Conservation (phyloP, 2,113 vertebrate genomes). For the Misgurnus anguillicaudatus region DNA sequence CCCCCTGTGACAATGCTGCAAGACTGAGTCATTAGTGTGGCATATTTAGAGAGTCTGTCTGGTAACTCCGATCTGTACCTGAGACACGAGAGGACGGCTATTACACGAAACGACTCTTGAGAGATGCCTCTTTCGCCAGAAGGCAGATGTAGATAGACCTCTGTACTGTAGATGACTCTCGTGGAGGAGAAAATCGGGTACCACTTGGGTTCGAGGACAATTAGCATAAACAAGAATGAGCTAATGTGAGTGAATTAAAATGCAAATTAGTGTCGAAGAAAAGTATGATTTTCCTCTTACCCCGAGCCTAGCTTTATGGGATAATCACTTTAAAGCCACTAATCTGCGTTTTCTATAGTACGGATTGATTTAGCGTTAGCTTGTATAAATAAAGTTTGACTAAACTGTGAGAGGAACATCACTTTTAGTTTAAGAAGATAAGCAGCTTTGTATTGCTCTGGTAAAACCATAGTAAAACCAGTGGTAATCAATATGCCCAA, state of each 20-base stretch:
- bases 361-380: not conserved
- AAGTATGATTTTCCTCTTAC: not conserved
- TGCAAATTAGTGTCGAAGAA: slow-evolving; percentile 44
- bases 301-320: not conserved
- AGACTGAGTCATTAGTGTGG: slow-evolving; percentile 4
- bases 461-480: too few relatives aligned
- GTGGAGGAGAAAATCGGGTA: slow-evolving; percentile 23
- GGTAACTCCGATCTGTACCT: not conserved
- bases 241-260: slow-evolving; percentile 47
- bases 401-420: too few relatives aligned
- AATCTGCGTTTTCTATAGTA: not conserved
- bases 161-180: slow-evolving; percentile 12
- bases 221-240: slow-evolving; percentile 39
- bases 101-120: not conserved
- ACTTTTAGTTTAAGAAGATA: too few relatives aligned
- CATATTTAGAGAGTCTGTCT: slow-evolving; percentile 12
- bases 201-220: slow-evolving; percentile 40
- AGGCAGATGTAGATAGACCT: slow-evolving; percentile 4
- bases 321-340: not conserved
- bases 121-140: not conserved
- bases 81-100: not conserved
- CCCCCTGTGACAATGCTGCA: not conserved
- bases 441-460: too few relatives aligned
- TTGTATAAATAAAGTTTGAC: not conserved
- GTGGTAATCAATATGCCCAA: too few relatives aligned